Evolutionary conservation across 1,140 invertebrate genomes (phyloP).

Genomic region (Episyrphus balteatus): DNA sequence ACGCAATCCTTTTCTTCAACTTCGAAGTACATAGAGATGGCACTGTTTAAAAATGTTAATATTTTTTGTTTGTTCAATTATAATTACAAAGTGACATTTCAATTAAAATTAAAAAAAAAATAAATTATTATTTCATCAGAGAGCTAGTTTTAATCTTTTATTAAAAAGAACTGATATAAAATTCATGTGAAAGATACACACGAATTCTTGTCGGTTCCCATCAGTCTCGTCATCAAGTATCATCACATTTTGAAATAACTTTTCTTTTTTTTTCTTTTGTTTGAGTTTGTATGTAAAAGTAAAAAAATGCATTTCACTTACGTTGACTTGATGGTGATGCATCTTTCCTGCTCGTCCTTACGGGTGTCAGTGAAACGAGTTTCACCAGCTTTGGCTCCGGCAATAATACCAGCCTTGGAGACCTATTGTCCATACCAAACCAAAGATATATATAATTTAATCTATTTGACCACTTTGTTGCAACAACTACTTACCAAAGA

Average conservation of each 20-base stretch:
- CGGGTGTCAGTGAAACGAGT: constrained; percentile 98
- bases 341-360: constrained; percentile 98
- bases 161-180: background rate
- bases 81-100: too few species aligned
- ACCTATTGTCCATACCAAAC: constrained; percentile 2
- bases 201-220: too few species aligned
- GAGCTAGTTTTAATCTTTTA: background rate
- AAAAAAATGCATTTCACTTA: constrained; percentile 44
- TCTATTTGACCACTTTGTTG: background rate
- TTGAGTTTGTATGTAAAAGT: background rate
- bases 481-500: constrained; percentile 62
- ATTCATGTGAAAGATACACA: background rate
- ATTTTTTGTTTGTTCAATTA: too few species aligned
- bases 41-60: constrained; percentile 46
- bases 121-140: too few species aligned
- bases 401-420: constrained; percentile 99
- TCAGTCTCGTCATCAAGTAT: constrained; percentile 3
- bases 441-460: too few species aligned
- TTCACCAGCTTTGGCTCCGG: constrained; percentile 95
- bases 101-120: too few species aligned
- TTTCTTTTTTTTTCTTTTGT: too few species aligned
- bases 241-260: too few species aligned
- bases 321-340: constrained; percentile 99
- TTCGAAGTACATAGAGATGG: constrained; percentile 98
- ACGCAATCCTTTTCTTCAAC: constrained; percentile 83